Base-by-base conservation (phyloP, 2,888 invertebrate genomes). In the Spialia ferax region DNA sequence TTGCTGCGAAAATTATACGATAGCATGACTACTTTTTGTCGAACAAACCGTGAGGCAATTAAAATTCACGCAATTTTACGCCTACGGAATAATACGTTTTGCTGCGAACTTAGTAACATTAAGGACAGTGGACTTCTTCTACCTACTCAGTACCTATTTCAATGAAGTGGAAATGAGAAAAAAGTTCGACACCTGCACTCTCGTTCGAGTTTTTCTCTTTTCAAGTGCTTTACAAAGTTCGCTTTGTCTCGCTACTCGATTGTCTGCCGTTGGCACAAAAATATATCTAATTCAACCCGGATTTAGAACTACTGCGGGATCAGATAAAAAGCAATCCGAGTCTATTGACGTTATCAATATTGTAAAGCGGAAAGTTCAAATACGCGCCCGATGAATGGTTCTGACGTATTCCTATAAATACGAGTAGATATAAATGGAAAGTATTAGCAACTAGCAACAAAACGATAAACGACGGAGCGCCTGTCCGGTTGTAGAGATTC, bases 401-500 rank as follows among this genome's bases (percentile, higher is more conserved):
- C 70, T 74, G 72, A 72, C 69, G 70, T 72, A 66, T 70, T 57
- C 26, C 63, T 70, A 63, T 64, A 73, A 70, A 63, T 69, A 69
- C 59, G 63, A 68, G 63, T 63, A 54, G 54, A 32, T 69, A 69
- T 63, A 69, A 68, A 68, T 63, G 59, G 54, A 32, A 29, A 22
- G 63, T 70, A 71, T 72, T 81, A 78, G 76, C 72, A 75, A 72
- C 73, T 67, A 67, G 72, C 71, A 71, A 76, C 66, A 73, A 78
- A 75, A 77, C 76, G 74, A 80, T 80, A 82, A 77, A 78, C 79
- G 74, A 77, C 75, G 77, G 77, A 75, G 76, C 77, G 77, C 71
- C 75, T 79, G 77, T 71, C 76, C 85, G 75, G 81, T 86, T 83
- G 86, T 86, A 86, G 88, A 87, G 82, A 89, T 85, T 88, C 85